phyloP scores from a whole-genome alignment of 2,797 vertebrate genomes.

The Pseudomugil tenellus region DNA sequence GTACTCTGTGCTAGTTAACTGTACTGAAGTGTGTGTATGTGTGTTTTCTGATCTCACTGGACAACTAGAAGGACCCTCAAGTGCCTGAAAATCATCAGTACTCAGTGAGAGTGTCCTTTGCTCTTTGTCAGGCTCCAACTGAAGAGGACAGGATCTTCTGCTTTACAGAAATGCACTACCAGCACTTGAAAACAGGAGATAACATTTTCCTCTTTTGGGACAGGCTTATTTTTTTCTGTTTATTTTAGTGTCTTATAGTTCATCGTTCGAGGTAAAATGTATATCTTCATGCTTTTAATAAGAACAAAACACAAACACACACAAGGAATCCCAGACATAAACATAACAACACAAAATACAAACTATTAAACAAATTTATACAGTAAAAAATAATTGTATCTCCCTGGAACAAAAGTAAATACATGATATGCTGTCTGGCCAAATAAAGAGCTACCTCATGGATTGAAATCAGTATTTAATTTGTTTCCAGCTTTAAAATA shows the following conservation, averaged over 20 bases:
- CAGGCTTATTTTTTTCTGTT: neutral
- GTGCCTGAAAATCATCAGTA: slow-evolving; percentile 62
- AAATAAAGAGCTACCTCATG: neutral
- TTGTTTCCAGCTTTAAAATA: too few relatives aligned
- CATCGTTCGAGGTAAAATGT: slow-evolving; percentile 34
- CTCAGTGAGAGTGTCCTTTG: slow-evolving; percentile 33
- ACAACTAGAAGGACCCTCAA: slow-evolving; percentile 59
- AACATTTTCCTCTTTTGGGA: slow-evolving; percentile 8
- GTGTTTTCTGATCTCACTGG: slow-evolving; percentile 48
- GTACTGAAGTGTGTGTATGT: slow-evolving; percentile 29
- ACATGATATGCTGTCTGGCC: too few relatives aligned
- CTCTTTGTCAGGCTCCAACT: slow-evolving; percentile 31
- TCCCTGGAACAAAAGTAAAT: neutral
- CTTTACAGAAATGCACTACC: slow-evolving; percentile 47
- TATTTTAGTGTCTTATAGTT: slow-evolving; percentile 12
- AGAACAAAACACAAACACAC: neutral
- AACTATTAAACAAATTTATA: neutral
- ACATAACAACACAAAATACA: neutral
- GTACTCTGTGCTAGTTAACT: slow-evolving; percentile 53
- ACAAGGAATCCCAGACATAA: neutral
- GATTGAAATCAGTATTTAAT: neutral
- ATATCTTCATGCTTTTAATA: slow-evolving; percentile 15
- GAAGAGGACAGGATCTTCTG: slow-evolving; percentile 28
- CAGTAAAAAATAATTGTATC: neutral
- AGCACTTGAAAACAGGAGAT: slow-evolving; percentile 33